phyloP scores from a whole-genome alignment of 1,140 invertebrate genomes.

The Drosophila tsacasi region DNA sequence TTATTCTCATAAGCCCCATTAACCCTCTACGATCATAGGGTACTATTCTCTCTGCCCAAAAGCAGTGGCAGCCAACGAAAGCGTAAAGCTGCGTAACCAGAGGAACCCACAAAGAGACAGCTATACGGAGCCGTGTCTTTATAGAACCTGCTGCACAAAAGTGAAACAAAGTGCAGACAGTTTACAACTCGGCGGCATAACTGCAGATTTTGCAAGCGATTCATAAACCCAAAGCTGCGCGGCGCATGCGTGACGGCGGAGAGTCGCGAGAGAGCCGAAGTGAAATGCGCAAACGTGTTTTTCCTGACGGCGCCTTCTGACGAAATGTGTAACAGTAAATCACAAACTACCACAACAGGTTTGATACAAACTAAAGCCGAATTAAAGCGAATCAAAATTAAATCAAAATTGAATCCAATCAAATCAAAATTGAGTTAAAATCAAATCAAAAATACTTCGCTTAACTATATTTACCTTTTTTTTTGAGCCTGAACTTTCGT shows the following conservation, averaged over 20 bases:
- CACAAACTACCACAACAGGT: conserved; percentile 52
- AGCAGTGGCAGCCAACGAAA: conserved; percentile 61
- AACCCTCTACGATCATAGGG: background rate
- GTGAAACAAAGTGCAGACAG: conserved; percentile 59
- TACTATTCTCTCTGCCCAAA: conserved; percentile 17
- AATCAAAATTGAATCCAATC: background rate
- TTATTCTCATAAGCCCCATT: background rate
- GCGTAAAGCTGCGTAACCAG: conserved; percentile 66
- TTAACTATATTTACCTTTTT: conserved; percentile 41
- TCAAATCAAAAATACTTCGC: background rate
- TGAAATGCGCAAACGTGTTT: conserved; percentile 76
- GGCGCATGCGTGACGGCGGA: conserved; percentile 63
- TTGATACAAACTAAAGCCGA: conserved; percentile 28
- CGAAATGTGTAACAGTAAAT: conserved; percentile 72
- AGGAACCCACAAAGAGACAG: conserved; percentile 25
- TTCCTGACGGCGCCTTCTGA: conserved; percentile 50
- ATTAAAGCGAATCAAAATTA: conserved; percentile 1
- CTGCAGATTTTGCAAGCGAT: conserved; percentile 58
- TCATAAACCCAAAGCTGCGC: conserved; percentile 12
- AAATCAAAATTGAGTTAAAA: conserved; percentile 18
- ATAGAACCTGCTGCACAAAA: conserved; percentile 51
- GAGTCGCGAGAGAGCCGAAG: conserved; percentile 22
- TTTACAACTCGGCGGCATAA: conserved; percentile 33
- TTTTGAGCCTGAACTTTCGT: conserved; percentile 37
- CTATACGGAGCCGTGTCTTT: background rate